Evolutionary conservation across 1,140 invertebrate species (phyloP), one percentile per base, ranked within the genome.

Genomic region (Pseudomyrmex gracilis): DNA sequence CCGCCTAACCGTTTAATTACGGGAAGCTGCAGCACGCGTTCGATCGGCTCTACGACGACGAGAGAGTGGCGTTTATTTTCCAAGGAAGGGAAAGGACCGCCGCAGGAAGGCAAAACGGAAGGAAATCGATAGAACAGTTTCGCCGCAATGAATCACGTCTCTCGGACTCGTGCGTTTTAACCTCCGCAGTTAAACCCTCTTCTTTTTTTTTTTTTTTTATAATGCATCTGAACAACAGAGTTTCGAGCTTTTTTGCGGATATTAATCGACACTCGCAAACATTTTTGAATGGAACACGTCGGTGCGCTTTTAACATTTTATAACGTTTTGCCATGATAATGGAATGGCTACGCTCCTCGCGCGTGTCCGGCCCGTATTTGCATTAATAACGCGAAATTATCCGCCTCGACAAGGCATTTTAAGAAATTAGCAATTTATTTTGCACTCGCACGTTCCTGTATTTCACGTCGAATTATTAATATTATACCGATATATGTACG

Each of bases 1-100:
- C 90, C 87, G 86, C 87, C 90, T 89, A 87, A 87, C 68, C 90
- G 89, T 92, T 92, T 90, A 86, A 89, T 92, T 90, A 83, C 68
- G 73, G 55, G 49, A 71, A 73, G 82, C 68, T 85, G 84, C 34
- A 34, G 34, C 82, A 77, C 83, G 84, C 76, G 71, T 77, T 82
- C 82, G 53, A 76, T 74, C 74, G 80, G 73, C 73, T 84, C 73
- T 66, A 61, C 74, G 66, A 68, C 61, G 53, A n/a, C n/a, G n/a
- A n/a, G n/a, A 34, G 80, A 51, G 45, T 34, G 34, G 34, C 80
- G 90, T 87, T 91, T 90, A 92, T 86, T 91, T 90, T 68, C 83
- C 53, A 20, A 70, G 67, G 66, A 15, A 61, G 58, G 68, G 63
- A 64, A 70, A 64, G 58, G 76, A 13, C 34, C 24, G 17, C 15